phyloP scores from a whole-genome alignment of 2,113 vertebrate species.

The Physeter macrocephalus region DNA sequence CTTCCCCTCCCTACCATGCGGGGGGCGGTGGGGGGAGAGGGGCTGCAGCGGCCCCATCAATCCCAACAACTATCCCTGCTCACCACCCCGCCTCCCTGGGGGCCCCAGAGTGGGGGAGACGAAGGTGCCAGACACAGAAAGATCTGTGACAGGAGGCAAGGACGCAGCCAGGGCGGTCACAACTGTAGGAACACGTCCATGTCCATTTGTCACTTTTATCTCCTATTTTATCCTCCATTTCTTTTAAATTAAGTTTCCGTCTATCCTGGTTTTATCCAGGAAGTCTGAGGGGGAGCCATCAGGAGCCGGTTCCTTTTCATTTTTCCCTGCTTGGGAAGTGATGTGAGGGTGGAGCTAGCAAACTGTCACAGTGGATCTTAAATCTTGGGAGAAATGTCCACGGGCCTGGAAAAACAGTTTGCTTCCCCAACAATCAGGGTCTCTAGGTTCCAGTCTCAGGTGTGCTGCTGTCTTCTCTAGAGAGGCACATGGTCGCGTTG shows the following conservation, averaged over 20 bases:
- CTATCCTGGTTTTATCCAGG: neutral
- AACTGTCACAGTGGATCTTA: neutral
- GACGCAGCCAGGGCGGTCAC: neutral
- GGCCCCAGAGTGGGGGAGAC: neutral
- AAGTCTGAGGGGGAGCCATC: neutral
- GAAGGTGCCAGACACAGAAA: neutral
- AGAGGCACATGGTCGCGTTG: neutral
- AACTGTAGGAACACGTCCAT: neutral
- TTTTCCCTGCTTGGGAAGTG: neutral
- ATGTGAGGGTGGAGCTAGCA: neutral
- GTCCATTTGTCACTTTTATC: neutral
- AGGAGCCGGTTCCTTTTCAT: neutral
- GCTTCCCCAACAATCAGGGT: neutral
- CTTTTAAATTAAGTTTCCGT: constrained; percentile 13
- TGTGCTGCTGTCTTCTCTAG: neutral
- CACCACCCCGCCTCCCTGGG: neutral
- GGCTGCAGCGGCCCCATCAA: neutral
- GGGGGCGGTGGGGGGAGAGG: neutral
- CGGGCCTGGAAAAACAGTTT: neutral
- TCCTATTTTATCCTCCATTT: neutral
- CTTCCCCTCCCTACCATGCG: constrained; percentile 54
- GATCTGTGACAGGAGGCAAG: neutral
- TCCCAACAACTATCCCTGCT: neutral
- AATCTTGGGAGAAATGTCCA: neutral
- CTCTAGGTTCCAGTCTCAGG: neutral